Evolutionary conservation across 2,888 invertebrate species (phyloP), one percentile per base, ranked within the genome.

Genomic region (Drosophila colorata): DNA sequence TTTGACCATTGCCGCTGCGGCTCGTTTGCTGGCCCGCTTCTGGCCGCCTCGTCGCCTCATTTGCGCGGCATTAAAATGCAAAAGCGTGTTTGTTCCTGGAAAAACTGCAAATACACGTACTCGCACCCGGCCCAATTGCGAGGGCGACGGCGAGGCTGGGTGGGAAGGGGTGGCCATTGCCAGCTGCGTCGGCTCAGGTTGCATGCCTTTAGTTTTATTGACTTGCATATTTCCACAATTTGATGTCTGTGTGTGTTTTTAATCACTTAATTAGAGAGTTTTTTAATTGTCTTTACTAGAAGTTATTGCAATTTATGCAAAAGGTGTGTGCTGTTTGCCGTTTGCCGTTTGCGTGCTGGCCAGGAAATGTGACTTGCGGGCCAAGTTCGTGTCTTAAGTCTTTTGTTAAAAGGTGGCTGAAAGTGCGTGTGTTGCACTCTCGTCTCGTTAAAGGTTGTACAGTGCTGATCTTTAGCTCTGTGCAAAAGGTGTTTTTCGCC

Each of bases 11-110:
- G 55, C 40, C 55, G 60, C 51, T 60, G 73, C 70, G 76, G 66
- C 71, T 66, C 68, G 73, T 75, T 61, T 60, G 53, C 65, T 68
- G 68, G 64, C 55, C 67, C 58, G 77, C 63, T 61, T 25, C 67
- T 67, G 74, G 56, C 52, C 69, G 55, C 52, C 72, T 72, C 69
- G 63, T 73, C 74, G 78, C 74, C 81, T 82, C 85, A 90, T 86
- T 89, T 90, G 82, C 58, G 78, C 43, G 69, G 74, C 90, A 87
- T 87, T 87, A 87, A 87, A 87, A 87, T 87, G 89, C 87, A 77
- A 89, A 90, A 86, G 90, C 88, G 87, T 86, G 81, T 87, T 89
- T 88, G 76, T 90, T 90, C 90, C 89, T 87, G 90, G 90, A 90
- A 90, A 86, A 88, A 67, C 74, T 69, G 80, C 80, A 86, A 66